A percentile compares a stretch with the other conserved stretches of the same genome.
Conservation (phyloP, 2,797 vertebrate species). For the Lateolabrax maculatus region DNA sequence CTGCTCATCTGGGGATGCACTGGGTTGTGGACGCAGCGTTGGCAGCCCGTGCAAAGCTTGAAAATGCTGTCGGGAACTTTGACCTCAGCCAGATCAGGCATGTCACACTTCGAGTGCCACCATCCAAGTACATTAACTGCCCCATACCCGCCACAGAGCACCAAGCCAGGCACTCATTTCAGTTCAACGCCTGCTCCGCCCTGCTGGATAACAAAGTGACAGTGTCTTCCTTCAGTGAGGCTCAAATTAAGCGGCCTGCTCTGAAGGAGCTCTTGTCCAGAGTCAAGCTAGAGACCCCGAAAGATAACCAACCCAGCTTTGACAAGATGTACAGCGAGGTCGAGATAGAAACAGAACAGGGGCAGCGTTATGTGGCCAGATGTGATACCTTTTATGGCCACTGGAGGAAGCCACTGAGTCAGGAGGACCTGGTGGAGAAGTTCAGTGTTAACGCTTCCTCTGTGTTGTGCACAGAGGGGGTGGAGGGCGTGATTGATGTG, state of each 20-base stretch:
- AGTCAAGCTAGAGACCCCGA: constrained; percentile 86
- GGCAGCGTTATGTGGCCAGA: constrained; percentile 62
- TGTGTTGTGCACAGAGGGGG: constrained; percentile 78
- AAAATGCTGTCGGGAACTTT: constrained; percentile 49
- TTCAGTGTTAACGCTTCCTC: constrained; percentile 87
- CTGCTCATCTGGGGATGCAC: constrained; percentile 94
- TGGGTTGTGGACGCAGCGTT: constrained; percentile 92
- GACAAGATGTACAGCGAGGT: constrained; percentile 92
- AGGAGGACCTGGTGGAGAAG: constrained; percentile 89
- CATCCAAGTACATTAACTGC: constrained; percentile 90
- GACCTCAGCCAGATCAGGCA: constrained; percentile 80
- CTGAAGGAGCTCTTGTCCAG: constrained; percentile 86
- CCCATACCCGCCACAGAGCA: constrained; percentile 90
- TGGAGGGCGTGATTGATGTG: constrained; percentile 84
- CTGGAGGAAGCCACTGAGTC: constrained; percentile 93
- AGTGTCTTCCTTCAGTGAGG: constrained; percentile 82
- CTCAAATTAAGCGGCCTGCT: constrained; percentile 78
- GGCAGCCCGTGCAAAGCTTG: constrained; percentile 83
- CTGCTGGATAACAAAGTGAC: constrained; percentile 89
- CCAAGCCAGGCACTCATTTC: constrained; percentile 95
- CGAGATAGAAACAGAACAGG: constrained; percentile 73
- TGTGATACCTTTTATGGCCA: constrained; percentile 94
- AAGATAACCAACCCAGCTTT: constrained; percentile 91
- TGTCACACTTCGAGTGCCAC: constrained; percentile 88
- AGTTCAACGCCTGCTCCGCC: constrained; percentile 90